A percentile compares a stretch with the other conserved stretches of the same genome.
Evolutionary conservation across 1,140 invertebrate species (phyloP).

Genomic region (Drosophila burlai): DNA sequence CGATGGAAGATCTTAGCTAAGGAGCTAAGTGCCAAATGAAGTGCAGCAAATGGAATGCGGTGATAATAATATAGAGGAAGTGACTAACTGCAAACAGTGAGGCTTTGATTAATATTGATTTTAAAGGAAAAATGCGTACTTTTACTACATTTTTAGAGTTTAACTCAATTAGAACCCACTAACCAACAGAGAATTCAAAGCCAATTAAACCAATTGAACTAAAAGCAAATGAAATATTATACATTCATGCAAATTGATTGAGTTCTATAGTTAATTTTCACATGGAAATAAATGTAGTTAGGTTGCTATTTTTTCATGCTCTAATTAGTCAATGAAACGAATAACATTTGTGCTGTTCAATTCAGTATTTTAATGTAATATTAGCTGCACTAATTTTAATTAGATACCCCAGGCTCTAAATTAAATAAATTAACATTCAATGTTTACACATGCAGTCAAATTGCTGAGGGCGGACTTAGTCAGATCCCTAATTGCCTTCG

Average conservation of each 20-base stretch:
- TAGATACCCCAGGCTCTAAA: neutral
- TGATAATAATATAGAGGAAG: neutral
- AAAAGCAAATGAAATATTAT: constrained; percentile 9
- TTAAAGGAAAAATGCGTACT: neutral
- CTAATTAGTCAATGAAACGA: constrained; percentile 17
- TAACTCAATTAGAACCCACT: neutral
- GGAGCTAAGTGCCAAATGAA: constrained; percentile 46
- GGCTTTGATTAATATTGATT: neutral
- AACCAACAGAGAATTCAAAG: neutral
- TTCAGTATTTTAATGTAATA: neutral
- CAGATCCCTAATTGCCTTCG: neutral
- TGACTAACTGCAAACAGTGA: neutral
- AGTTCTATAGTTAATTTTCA: neutral
- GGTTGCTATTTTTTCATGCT: neutral
- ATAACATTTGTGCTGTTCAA: neutral
- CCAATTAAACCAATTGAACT: constrained; percentile 11
- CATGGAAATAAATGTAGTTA: neutral
- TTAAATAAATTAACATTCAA: constrained; percentile 16
- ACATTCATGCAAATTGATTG: constrained; percentile 1
- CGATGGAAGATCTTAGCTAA: constrained; percentile 2
- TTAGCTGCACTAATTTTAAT: neutral
- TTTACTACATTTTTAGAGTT: neutral
- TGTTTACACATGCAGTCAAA: neutral
- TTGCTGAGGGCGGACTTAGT: neutral
- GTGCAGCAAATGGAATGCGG: constrained; percentile 28